Evolutionary conservation across 2,113 vertebrate genomes (phyloP).

Genomic region (Plotosus lineatus): DNA sequence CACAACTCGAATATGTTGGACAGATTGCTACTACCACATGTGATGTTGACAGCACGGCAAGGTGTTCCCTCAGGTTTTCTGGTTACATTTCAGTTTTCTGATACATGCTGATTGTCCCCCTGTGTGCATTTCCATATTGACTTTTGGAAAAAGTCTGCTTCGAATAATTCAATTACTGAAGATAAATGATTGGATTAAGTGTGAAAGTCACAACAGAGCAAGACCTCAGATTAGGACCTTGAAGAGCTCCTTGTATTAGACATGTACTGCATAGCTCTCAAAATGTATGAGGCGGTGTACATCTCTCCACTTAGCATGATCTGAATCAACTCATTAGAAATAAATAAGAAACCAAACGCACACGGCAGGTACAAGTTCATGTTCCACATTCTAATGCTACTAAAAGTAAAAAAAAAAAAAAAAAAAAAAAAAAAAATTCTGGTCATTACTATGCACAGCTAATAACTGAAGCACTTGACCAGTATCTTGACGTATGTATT

Average conservation of each 20-base stretch:
- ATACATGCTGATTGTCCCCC: neutral
- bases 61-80: neutral
- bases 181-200: neutral
- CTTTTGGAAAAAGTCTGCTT: neutral
- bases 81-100: neutral
- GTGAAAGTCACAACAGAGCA: slow-evolving; percentile 16
- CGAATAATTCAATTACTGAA: neutral
- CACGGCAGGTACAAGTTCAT: neutral
- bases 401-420: too few species aligned
- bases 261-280: neutral
- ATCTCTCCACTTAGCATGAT: slow-evolving; percentile 67
- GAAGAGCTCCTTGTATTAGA: neutral
- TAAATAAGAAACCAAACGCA: slow-evolving; percentile 31
- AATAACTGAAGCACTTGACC: neutral
- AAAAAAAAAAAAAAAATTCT: neutral
- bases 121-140: neutral
- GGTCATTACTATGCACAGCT: neutral
- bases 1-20: too few species aligned
- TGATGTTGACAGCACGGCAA: too few species aligned
- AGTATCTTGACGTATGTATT: neutral
- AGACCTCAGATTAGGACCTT: slow-evolving; percentile 1
- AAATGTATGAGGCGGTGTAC: neutral
- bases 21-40: too few species aligned
- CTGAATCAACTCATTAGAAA: slow-evolving; percentile 47
- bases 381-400: too few species aligned